Conservation (phyloP, 35 echinoderm and acorn worm genomes). For the Heliocidaris erythrogramma region DNA sequence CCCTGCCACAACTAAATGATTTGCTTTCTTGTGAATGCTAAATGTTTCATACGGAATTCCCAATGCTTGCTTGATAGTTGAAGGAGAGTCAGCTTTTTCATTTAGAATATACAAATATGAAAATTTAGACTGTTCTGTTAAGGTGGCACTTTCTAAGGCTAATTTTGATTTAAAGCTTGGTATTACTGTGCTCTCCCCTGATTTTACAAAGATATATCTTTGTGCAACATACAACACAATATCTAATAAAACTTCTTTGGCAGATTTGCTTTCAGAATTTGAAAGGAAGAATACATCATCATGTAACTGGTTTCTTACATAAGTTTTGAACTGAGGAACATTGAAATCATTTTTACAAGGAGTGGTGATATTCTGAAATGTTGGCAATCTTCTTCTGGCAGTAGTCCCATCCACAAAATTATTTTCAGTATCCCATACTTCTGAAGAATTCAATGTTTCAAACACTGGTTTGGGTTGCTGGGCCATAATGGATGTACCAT, state of each 20-base stretch:
- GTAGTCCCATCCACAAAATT: not conserved
- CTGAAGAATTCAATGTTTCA: not conserved
- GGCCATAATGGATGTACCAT: constrained; percentile 70
- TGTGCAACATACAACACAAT: not conserved
- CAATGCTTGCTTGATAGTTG: not conserved
- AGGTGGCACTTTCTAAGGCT: not conserved
- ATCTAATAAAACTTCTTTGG: not conserved
- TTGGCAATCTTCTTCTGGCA: not conserved
- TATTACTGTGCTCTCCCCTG: not conserved
- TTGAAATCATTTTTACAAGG: not conserved
- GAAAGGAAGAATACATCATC: not conserved
- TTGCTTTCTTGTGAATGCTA: not conserved
- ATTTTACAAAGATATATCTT: not conserved
- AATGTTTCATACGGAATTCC: not conserved
- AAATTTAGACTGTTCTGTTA: not conserved
- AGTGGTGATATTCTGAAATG: not conserved
- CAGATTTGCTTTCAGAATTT: not conserved
- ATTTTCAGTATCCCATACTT: not conserved
- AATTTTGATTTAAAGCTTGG: constrained; percentile 10
- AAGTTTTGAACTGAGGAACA: constrained; percentile 4
- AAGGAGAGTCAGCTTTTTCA: not conserved
- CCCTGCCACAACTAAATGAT: constrained; percentile 52
- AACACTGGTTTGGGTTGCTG: constrained; percentile 57
- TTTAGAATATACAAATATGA: not conserved
- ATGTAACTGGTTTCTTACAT: not conserved